phyloP scores from a whole-genome alignment of 2,113 vertebrate genomes.

The Promerops cafer region DNA sequence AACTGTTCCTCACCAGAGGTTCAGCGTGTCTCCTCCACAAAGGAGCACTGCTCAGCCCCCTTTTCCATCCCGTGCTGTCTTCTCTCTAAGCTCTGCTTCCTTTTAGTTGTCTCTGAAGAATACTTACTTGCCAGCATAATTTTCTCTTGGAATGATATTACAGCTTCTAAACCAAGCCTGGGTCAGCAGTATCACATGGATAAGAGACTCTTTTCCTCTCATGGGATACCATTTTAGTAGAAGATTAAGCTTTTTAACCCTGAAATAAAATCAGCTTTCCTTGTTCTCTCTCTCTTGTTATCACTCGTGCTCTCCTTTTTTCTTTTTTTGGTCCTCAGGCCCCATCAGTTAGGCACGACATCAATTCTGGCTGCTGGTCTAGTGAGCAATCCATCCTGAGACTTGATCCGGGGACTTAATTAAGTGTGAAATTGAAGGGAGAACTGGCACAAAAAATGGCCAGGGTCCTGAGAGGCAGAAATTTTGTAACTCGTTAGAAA shows the following conservation, averaged over 20 bases:
- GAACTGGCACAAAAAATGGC: background rate
- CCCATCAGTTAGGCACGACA: conserved; percentile 3
- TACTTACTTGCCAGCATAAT: background rate
- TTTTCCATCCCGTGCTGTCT: background rate
- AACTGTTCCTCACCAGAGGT: conserved; percentile 3
- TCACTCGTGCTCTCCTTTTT: background rate
- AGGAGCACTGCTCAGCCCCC: background rate
- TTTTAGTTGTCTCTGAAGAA: conserved; percentile 35
- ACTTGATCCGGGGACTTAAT: conserved; percentile 19
- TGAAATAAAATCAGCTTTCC: conserved; percentile 44
- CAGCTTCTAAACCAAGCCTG: conserved; percentile 35
- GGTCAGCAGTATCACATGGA: background rate
- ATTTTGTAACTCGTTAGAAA: background rate
- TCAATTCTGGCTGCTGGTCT: conserved; percentile 30
- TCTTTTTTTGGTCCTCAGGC: background rate
- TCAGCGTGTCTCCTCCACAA: background rate
- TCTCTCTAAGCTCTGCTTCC: background rate
- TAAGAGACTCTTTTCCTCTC: conserved; percentile 12
- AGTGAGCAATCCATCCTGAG: conserved; percentile 34
- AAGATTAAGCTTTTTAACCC: conserved; percentile 48
- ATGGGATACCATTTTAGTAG: background rate
- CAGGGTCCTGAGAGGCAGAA: background rate
- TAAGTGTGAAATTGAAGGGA: conserved; percentile 43
- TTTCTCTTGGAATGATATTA: conserved; percentile 32
- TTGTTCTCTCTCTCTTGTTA: background rate